Percentiles rank a stretch among this genome's conserved stretches.
phyloP scores from a whole-genome alignment of 2,113 vertebrate species.

The Orycteropus afer region DNA sequence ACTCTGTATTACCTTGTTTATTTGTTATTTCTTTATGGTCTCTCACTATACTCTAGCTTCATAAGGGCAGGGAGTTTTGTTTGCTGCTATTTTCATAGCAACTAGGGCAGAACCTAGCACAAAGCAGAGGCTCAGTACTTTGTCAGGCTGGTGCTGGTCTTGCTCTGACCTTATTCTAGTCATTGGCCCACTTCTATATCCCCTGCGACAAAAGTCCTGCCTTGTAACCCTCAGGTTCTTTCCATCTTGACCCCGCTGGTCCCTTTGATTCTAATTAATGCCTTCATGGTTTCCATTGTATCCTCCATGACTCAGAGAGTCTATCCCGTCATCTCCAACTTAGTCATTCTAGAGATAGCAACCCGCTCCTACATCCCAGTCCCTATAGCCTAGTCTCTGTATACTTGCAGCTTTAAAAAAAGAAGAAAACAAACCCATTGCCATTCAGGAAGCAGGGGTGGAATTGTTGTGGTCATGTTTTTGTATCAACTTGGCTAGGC shows the following conservation, averaged over 20 bases:
- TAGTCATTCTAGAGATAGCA: neutral
- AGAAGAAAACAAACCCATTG: neutral
- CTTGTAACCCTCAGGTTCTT: neutral
- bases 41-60: neutral
- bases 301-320: neutral
- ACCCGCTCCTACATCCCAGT: neutral
- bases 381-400: no score
- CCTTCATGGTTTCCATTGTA: neutral
- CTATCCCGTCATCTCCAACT: neutral
- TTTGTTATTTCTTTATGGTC: neutral
- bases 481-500: no score
- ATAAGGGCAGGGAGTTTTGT: neutral
- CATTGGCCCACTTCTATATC: neutral
- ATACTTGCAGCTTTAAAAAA: neutral
- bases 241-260: neutral
- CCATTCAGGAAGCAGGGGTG: no score
- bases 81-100: neutral
- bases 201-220: neutral
- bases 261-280: neutral
- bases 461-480: no score
- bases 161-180: neutral
- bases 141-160: neutral
- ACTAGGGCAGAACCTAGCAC: neutral
- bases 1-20: neutral
- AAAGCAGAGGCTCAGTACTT: neutral